Evolutionary conservation across 1,140 invertebrate species (phyloP), one percentile per base, ranked within the genome.

Genomic region (Lepidostoma basale): DNA sequence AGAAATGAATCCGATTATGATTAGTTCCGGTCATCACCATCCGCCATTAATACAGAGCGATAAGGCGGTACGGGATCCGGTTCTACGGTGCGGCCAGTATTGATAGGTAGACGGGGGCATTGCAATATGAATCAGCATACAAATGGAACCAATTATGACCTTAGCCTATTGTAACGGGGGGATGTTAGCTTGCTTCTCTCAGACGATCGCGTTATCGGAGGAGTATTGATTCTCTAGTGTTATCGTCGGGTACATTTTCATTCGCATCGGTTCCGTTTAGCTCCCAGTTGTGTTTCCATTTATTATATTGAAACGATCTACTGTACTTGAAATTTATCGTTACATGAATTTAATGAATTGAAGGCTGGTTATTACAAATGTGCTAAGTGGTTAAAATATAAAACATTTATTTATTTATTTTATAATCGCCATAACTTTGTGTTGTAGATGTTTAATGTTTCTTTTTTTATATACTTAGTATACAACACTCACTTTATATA

Each of bases 61-160:
- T 63, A 63, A 63, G 62, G 45, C 40, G 62, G 45, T 10, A 3
- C 40, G 9, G 25, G n/a, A n/a, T 14, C 25, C 26, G 10, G n/a
- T 54, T 26, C 49, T 18, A 14, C 26, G 49, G 20, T 28, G 23
- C 18, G 23, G 26, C 23, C 26, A 3, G 49, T 28, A 16, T 54
- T 54, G 49, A 54, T 62, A 45, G 5, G 12, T 33, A 23, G 12
- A 16, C 44, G 62, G 62, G 25, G 39, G 16, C 20, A 65, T 47
- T 65, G 62, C 62, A 65, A 65, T 54, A 65, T 52, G 47, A 65
- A 67, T 67, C 64, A 59, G 52, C 64, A 67, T 67, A 67, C 39
- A 67, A 58, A 67, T 67, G 47, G 54, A 42, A 39, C 64, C 64
- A 58, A 67, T 67, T 67, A 67, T 67, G 49, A 59, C 54, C 52